phyloP scores from a whole-genome alignment of 1,140 invertebrate species.

The Drosophila albomicans region DNA sequence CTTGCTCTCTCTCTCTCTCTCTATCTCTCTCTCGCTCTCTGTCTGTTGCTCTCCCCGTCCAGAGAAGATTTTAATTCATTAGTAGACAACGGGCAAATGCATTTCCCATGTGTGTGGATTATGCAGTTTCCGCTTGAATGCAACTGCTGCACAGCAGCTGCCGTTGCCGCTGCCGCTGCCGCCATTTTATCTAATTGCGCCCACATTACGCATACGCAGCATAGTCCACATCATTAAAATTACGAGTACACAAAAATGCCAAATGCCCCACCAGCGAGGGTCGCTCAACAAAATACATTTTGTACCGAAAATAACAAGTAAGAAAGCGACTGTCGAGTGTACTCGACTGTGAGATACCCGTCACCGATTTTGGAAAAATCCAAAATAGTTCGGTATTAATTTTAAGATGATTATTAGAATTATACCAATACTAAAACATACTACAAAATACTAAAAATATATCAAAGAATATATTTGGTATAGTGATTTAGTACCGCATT shows the following conservation, averaged over 20 bases:
- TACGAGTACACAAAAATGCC: constrained; percentile 53
- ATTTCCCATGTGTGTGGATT: constrained; percentile 77
- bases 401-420: too few species aligned
- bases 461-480: too few species aligned
- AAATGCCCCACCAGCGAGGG: constrained; percentile 7
- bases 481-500: too few species aligned
- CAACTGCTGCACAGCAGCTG: constrained; percentile 55
- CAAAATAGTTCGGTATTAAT: too few species aligned
- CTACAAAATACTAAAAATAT: too few species aligned
- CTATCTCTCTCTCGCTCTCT: not conserved
- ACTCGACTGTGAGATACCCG: too few species aligned
- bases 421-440: too few species aligned
- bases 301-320: too few species aligned
- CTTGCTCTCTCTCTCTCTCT: constrained; percentile 1
- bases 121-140: constrained; percentile 80
- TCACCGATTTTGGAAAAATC: too few species aligned
- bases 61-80: constrained; percentile 81
- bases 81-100: constrained; percentile 80
- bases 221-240: constrained; percentile 77
- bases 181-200: constrained; percentile 80
- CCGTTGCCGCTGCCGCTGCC: constrained; percentile 38
- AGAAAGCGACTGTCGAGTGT: too few species aligned
- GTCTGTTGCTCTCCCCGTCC: constrained; percentile 4
- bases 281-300: too few species aligned
- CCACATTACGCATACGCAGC: constrained; percentile 72